Base-by-base conservation (phyloP, 2,888 invertebrate species). In the Eremobia ochroleuca region DNA sequence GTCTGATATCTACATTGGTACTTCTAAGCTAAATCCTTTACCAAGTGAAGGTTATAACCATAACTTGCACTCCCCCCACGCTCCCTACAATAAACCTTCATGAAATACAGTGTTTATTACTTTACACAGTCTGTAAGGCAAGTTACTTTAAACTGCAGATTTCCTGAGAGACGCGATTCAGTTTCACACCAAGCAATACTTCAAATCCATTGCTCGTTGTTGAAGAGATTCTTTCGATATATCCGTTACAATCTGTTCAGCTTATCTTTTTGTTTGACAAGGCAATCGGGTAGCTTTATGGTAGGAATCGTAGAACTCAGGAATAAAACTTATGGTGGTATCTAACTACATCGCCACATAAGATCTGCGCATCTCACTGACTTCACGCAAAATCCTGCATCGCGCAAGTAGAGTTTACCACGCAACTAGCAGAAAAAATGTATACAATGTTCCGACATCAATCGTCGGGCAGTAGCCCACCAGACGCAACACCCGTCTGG, bases 61-160 rank as follows among this genome's bases (percentile, higher is more conserved):
- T 67, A 55, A 64, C 28, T 34, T 6, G 8, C 52, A 31, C 15
- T 28, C 15, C 28, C 79, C 55, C 3, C n/a, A n/a, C n/a, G 13
- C 55, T 55, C 1, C 9, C 8, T 64, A 64, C 58, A 64, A 31
- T 59, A 59, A 68, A 25, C 68, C 43, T 37, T 68, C 68, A 68
- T 73, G 59, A 68, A 80, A 82, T 72, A 76, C 72, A 61, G 73
- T 64, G 62, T 74, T 78, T 78, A 79, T 83, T 78, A 84, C 61
- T 55, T 62, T 21, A 28, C 28, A 59, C 62, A 72, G 71, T 62
- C 78, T 75, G 79, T 49, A 61, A 73, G 72, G 71, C 73, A 55
- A 77, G 70, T 77, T 87, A 77, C 83, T 88, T 87, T 81, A 68
- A 76, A 67, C 73, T 70, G 74, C 58, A 79, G 70, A 88, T 88